A percentile compares a stretch with the other conserved stretches of the same genome.
Evolutionary conservation across 2,797 vertebrate species (phyloP).

Genomic region (Apogon talboti): DNA sequence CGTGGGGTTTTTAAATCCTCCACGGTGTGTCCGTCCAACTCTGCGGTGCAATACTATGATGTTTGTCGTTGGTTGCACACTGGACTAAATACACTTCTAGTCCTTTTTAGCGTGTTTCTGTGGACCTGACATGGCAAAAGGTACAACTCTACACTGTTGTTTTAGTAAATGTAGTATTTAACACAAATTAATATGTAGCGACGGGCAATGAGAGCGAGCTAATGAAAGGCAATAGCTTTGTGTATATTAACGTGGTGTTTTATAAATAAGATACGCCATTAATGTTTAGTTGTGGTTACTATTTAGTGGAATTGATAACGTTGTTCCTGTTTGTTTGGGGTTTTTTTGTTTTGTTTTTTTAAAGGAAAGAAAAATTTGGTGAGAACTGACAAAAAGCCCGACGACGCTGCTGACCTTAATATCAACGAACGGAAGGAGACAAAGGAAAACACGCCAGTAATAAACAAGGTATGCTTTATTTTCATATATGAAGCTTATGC

Average conservation of each 20-base stretch:
- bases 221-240: background rate
- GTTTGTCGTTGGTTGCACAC: background rate
- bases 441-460: constrained; percentile 86
- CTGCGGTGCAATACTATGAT: background rate
- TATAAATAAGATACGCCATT: constrained; percentile 4
- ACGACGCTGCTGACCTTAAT: constrained; percentile 70
- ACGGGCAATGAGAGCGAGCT: background rate
- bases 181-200: background rate
- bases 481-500: background rate
- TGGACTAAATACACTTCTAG: background rate
- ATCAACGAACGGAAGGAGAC: constrained; percentile 70
- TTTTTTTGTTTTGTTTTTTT: constrained; percentile 19
- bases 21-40: background rate
- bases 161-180: background rate
- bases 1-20: constrained; percentile 70
- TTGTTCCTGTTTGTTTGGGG: background rate
- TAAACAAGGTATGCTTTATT: constrained; percentile 79
- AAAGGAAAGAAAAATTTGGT: constrained; percentile 86
- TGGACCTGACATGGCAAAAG: constrained; percentile 79
- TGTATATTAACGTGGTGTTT: constrained; percentile 8
- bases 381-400: constrained; percentile 75
- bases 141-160: constrained; percentile 41
- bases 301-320: background rate
- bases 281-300: background rate
- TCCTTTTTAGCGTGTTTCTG: constrained; percentile 12